Evolutionary conservation across 2,888 invertebrate species (phyloP).

Genomic region (Hymenopus coronatus): DNA sequence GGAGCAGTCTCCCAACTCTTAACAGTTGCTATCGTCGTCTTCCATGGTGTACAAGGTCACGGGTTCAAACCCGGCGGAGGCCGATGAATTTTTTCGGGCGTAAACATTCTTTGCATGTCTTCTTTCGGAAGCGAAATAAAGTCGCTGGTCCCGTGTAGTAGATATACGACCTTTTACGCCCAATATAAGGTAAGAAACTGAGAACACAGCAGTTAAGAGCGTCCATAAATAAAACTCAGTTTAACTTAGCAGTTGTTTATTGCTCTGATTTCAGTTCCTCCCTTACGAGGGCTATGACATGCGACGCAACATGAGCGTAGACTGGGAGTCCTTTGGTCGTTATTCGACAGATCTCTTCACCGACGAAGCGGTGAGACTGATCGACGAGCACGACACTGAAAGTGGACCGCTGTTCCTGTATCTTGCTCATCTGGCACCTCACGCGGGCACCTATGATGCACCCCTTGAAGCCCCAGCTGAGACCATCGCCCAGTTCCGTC

Average conservation of each 20-base stretch:
- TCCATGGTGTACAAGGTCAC: no score
- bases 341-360: slow-evolving; percentile 68
- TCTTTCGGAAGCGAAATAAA: no score
- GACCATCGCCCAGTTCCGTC: slow-evolving; percentile 62
- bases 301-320: slow-evolving; percentile 56
- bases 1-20: no score
- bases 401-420: slow-evolving; percentile 53
- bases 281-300: slow-evolving; percentile 58
- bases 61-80: no score
- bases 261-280: slow-evolving; percentile 43
- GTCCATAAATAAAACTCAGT: no score
- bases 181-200: no score
- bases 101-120: no score
- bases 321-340: slow-evolving; percentile 54
- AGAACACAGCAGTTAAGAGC: no score
- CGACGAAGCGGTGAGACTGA: slow-evolving; percentile 60
- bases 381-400: slow-evolving; percentile 57
- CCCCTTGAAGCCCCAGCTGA: slow-evolving; percentile 55
- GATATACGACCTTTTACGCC: no score
- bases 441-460: slow-evolving; percentile 49
- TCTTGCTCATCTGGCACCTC: slow-evolving; percentile 54
- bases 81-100: no score
- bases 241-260: background rate
- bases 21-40: no score
- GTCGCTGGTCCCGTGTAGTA: no score